Conservation (phyloP, 2,888 invertebrate species). For the Sesia apiformis region DNA sequence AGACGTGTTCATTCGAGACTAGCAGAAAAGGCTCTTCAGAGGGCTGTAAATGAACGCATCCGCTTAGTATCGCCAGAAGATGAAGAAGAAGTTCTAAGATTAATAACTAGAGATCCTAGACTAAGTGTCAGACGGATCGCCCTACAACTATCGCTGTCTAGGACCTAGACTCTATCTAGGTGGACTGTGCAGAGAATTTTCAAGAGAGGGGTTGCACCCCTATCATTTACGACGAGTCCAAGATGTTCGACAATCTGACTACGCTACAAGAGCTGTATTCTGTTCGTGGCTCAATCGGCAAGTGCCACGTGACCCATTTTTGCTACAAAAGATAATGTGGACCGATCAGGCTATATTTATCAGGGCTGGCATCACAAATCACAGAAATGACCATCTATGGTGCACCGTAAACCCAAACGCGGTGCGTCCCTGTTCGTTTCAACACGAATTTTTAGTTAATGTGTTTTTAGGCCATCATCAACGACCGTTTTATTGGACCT, state of each 20-base stretch:
- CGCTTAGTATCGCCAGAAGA: background rate
- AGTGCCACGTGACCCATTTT: background rate
- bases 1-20: background rate
- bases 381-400: slow-evolving; percentile 2
- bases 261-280: background rate
- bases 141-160: background rate
- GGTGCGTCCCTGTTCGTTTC: slow-evolving; percentile 1
- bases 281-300: background rate
- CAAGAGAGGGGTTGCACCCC: slow-evolving; percentile 1
- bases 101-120: background rate
- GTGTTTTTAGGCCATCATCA: background rate
- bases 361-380: slow-evolving; percentile 2
- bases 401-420: slow-evolving; percentile 1
- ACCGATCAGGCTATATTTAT: slow-evolving; percentile 4
- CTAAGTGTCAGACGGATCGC: slow-evolving; percentile 4
- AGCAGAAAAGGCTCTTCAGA: background rate
- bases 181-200: slow-evolving; percentile 3
- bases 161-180: slow-evolving; percentile 1
- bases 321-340: slow-evolving; percentile 3
- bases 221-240: slow-evolving; percentile 3
- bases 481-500: background rate
- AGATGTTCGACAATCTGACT: background rate
- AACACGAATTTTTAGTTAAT: slow-evolving; percentile 2
- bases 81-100: slow-evolving; percentile 1
- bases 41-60: background rate